These are phyloP conservation scores for Leucopternis melanops DNA, from an alignment of 2,113 vertebrate species.

Conservation along the genomic window DNA sequence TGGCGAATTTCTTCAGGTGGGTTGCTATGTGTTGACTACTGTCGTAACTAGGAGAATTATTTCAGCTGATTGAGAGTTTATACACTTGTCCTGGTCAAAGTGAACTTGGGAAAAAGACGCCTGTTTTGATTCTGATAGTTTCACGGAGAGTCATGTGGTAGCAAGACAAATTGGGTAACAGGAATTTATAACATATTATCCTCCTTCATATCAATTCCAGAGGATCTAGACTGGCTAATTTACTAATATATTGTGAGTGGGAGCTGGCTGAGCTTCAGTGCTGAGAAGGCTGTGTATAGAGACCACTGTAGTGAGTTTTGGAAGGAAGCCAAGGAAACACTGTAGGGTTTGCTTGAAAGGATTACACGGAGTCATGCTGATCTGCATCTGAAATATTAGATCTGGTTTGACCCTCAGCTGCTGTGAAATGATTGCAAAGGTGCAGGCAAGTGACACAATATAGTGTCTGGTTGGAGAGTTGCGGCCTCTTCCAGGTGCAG, in stretches of 20 bases:
- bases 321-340: background rate
- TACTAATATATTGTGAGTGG: background rate
- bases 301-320: background rate
- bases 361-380: background rate
- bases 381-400: background rate
- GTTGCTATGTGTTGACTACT: background rate
- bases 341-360: background rate
- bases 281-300: background rate
- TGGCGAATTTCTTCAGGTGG: background rate
- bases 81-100: background rate
- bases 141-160: background rate
- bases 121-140: background rate
- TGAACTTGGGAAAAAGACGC: background rate
- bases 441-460: background rate
- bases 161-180: background rate
- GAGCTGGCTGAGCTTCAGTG: background rate
- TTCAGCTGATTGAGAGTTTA: background rate
- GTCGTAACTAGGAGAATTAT: background rate
- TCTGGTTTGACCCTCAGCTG: background rate
- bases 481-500: background rate
- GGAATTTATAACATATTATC: background rate
- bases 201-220: background rate
- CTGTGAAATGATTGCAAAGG: background rate
- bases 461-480: background rate
- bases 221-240: background rate